Conservation (phyloP, 2,888 invertebrate species). For the Hypolimnas misippus region DNA sequence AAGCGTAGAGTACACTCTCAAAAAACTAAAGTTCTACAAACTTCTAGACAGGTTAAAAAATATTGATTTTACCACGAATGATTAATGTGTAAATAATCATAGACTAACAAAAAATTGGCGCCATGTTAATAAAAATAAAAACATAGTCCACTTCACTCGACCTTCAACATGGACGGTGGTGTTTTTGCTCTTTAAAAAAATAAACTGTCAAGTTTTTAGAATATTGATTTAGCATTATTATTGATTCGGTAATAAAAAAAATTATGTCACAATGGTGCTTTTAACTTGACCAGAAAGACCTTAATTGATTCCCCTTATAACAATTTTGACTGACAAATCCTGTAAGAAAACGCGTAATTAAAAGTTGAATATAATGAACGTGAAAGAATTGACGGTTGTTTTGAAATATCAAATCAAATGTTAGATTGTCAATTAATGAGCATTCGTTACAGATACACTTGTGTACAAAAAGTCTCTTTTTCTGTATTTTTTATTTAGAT, state of each 20-base stretch:
- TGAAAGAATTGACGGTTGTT: neutral
- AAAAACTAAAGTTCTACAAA: neutral
- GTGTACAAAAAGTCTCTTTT: no score
- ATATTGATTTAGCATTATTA: neutral
- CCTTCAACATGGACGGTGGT: conserved; percentile 51
- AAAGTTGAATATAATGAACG: neutral
- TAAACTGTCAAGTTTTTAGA: neutral
- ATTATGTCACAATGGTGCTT: neutral
- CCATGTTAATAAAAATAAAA: conserved; percentile 45
- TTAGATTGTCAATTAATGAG: no score
- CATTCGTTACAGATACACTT: no score
- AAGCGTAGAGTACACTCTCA: neutral
- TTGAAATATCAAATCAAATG: neutral
- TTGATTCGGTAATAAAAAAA: neutral
- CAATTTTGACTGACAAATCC: neutral
- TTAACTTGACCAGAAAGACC: neutral
- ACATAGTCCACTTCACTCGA: conserved; percentile 38
- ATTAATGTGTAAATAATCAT: conserved; percentile 17
- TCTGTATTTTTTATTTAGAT: no score
- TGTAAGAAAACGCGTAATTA: neutral
- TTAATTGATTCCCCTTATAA: neutral
- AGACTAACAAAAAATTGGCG: conserved; percentile 58
- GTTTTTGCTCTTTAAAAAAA: conserved; percentile 5
- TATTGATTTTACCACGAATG: neutral
- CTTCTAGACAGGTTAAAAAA: neutral